phyloP scores from a whole-genome alignment of 2,888 invertebrate genomes.

The Acrobasis repandana region DNA sequence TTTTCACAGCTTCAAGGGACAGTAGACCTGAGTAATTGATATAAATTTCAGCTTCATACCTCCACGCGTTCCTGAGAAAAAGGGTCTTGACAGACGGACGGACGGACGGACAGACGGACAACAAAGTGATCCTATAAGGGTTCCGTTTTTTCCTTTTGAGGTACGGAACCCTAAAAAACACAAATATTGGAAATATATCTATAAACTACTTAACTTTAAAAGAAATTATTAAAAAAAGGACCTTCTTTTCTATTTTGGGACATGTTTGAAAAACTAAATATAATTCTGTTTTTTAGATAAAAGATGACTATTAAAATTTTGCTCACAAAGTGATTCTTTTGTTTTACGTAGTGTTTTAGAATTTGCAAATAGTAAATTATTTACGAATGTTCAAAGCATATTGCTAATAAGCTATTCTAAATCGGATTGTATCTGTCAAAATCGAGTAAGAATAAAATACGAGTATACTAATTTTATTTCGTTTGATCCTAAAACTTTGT shows the following conservation, averaged over 20 bases:
- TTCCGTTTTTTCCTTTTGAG: no score
- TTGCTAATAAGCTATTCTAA: not conserved
- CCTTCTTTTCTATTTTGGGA: not conserved
- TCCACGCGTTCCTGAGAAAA: no score
- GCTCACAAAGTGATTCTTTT: not conserved
- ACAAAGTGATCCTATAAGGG: no score
- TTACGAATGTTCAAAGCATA: not conserved
- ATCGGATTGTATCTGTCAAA: not conserved
- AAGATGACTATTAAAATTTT: not conserved
- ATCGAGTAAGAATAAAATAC: not conserved
- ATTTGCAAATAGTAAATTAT: not conserved
- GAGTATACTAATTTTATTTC: not conserved
- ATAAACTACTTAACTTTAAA: no score
- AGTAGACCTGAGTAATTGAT: no score
- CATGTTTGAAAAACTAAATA: not conserved
- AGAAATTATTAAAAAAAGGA: no score
- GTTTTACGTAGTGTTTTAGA: not conserved
- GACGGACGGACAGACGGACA: no score
- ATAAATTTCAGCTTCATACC: no score
- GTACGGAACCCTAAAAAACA: no score
- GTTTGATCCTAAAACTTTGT: not conserved
- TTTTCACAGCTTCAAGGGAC: no score
- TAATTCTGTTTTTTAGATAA: not conserved
- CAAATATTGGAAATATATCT: no score
- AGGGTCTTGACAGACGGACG: no score